Conservation (phyloP, 2,888 invertebrate species). For the Hemithea aestivaria region DNA sequence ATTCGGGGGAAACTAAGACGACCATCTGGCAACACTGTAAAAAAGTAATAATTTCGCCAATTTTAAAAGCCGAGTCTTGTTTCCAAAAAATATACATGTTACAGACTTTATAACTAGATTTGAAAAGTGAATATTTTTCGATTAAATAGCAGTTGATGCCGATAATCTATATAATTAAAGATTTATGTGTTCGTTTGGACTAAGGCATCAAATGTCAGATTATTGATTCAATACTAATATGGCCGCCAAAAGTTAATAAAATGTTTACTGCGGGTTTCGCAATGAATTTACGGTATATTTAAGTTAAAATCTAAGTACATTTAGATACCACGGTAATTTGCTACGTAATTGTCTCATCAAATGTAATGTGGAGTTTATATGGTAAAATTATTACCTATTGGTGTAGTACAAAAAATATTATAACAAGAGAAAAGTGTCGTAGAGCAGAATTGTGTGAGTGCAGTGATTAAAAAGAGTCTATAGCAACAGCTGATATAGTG, state of each 20-base stretch:
- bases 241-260: constrained; percentile 45
- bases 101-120: not conserved
- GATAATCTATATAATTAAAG: not conserved
- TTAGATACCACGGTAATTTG: too few relatives aligned
- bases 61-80: too few relatives aligned
- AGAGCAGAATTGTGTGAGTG: too few relatives aligned
- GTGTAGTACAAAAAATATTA: too few relatives aligned
- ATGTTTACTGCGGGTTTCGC: constrained; percentile 51
- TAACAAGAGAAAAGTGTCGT: too few relatives aligned
- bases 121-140: not conserved
- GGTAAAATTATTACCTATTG: too few relatives aligned
- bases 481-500: constrained; percentile 14
- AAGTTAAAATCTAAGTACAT: constrained; percentile 3
- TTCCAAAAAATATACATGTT: constrained; percentile 5
- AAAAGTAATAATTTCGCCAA: too few relatives aligned
- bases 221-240: constrained; percentile 46
- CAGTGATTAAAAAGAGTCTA: too few relatives aligned
- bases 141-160: not conserved
- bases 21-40: too few relatives aligned
- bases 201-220: constrained; percentile 16
- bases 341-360: not conserved
- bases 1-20: too few relatives aligned
- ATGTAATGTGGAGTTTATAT: constrained; percentile 4
- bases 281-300: constrained; percentile 12
- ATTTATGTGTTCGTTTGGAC: constrained; percentile 6